Conservation (phyloP, 2,113 vertebrate species). For the Nothobranchius kuhntae region DNA sequence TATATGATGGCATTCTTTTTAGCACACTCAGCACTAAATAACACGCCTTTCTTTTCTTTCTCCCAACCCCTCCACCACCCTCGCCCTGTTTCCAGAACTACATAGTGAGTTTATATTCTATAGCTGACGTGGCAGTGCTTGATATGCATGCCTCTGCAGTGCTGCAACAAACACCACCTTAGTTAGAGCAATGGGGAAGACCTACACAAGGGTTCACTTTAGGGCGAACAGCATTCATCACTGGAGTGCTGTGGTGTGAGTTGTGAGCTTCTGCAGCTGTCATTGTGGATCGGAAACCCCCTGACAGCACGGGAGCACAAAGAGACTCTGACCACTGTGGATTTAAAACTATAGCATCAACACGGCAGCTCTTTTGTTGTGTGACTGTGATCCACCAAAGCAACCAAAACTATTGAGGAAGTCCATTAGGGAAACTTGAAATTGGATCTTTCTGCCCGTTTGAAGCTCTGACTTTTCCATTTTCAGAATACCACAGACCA, state of each 20-base stretch:
- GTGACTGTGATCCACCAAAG: conserved; percentile 34
- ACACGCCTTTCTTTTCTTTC: conserved; percentile 3
- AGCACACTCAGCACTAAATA: conserved; percentile 66
- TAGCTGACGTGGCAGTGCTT: conserved; percentile 43
- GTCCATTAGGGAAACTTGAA: conserved; percentile 55
- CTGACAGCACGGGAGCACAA: conserved; percentile 21
- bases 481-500: conserved; percentile 38
- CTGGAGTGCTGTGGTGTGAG: conserved; percentile 50
- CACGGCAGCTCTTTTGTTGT: conserved; percentile 40
- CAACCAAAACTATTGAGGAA: conserved; percentile 38
- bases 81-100: conserved; percentile 28
- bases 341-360: conserved; percentile 48
- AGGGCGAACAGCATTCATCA: conserved; percentile 40
- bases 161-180: conserved; percentile 30
- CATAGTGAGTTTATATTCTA: conserved; percentile 55
- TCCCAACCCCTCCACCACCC: background rate
- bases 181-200: conserved; percentile 29
- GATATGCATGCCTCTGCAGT: conserved; percentile 51
- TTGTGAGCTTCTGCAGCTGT: conserved; percentile 42
- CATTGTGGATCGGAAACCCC: conserved; percentile 50
- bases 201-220: conserved; percentile 52
- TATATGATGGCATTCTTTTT: conserved; percentile 62
- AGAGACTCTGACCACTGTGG: conserved; percentile 40
- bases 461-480: conserved; percentile 50
- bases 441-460: conserved; percentile 60